A percentile compares a stretch with the other conserved stretches of the same genome.
These are phyloP conservation scores for Aleiodes testaceus DNA, from an alignment of 2,888 invertebrate species.

Conservation along the genomic window DNA sequence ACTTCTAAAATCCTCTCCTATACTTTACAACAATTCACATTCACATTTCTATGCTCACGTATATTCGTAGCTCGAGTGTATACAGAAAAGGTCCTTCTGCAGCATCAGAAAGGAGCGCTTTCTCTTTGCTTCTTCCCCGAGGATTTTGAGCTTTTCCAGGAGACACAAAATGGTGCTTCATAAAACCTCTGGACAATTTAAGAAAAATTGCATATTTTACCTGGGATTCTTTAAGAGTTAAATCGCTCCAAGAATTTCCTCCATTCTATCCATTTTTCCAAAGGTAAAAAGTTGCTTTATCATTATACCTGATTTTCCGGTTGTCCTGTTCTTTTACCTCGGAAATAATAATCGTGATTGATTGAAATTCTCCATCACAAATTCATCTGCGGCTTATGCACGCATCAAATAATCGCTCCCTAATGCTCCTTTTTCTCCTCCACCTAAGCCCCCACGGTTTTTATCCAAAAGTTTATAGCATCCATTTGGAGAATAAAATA, in stretches of 20 bases:
- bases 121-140: too few relatives aligned
- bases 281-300: neutral
- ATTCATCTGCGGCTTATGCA: slow-evolving; percentile 29
- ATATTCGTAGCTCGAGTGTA: slow-evolving; percentile 19
- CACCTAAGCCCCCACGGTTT: too few relatives aligned
- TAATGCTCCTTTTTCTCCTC: too few relatives aligned
- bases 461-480: too few relatives aligned
- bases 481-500: too few relatives aligned
- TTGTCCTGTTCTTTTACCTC: too few relatives aligned
- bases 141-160: neutral
- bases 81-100: neutral
- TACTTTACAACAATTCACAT: slow-evolving; percentile 14
- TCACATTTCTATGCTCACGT: slow-evolving; percentile 1
- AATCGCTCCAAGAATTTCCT: too few relatives aligned
- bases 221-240: too few relatives aligned
- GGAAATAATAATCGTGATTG: slow-evolving; percentile 42
- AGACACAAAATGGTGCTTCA: neutral
- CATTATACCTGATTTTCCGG: neutral
- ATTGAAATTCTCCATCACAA: slow-evolving; percentile 32
- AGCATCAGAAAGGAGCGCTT: too few relatives aligned
- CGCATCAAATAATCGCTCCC: neutral
- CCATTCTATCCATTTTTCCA: too few relatives aligned
- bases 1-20: slow-evolving; percentile 43
- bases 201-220: too few relatives aligned
- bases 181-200: too few relatives aligned